Percentiles rank a stretch among this genome's conserved stretches.
phyloP scores from a whole-genome alignment of 1,140 invertebrate genomes.

The Drosophila ironensis region DNA sequence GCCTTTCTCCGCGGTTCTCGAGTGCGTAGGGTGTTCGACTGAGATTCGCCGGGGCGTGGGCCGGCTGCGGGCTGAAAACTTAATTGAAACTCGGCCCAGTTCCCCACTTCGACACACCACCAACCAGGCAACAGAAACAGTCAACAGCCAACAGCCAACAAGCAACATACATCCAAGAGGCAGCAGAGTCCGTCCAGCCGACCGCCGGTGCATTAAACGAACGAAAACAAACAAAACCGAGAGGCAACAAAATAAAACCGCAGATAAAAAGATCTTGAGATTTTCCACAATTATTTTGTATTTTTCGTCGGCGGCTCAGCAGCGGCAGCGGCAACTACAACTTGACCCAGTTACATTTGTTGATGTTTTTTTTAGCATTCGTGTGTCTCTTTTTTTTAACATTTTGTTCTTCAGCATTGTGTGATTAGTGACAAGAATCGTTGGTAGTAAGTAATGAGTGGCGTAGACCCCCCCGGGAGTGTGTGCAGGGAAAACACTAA shows the following conservation, averaged over 20 bases:
- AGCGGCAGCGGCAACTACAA: conserved; percentile 22
- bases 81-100: conserved; percentile 47
- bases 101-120: conserved; percentile 27
- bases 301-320: conserved; percentile 23
- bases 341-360: conserved; percentile 76
- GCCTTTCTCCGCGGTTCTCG: conserved; percentile 26
- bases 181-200: no score
- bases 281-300: conserved; percentile 71
- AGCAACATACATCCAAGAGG: no score
- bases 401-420: conserved; percentile 67
- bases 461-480: conserved; percentile 9
- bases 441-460: conserved; percentile 50
- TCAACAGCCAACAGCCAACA: conserved; percentile 16
- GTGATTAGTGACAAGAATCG: conserved; percentile 74
- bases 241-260: conserved; percentile 64
- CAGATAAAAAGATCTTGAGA: conserved; percentile 71
- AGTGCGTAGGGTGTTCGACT: conserved; percentile 37
- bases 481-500: conserved; percentile 27
- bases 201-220: conserved; percentile 42
- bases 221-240: conserved; percentile 38
- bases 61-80: conserved; percentile 26
- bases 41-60: conserved; percentile 18
- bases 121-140: conserved; percentile 2
- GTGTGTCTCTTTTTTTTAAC: conserved; percentile 17
- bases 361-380: conserved; percentile 54